Conservation (phyloP, 2,888 invertebrate species). For the Heliconius erato region DNA sequence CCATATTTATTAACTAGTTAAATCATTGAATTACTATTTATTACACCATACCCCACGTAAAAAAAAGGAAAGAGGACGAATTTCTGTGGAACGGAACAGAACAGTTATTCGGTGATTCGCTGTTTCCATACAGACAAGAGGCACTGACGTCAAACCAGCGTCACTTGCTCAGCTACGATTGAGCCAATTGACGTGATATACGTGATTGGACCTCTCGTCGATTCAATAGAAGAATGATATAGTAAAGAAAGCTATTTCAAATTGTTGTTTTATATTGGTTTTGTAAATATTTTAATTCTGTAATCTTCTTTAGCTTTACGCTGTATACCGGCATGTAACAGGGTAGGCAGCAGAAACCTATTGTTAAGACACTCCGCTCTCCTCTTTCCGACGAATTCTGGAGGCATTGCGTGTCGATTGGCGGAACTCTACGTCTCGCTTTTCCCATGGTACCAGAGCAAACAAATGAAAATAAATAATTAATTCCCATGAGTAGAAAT, state of each 20-base stretch:
- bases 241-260: constrained; percentile 52
- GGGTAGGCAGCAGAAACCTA: too few relatives aligned
- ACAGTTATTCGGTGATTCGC: constrained; percentile 65
- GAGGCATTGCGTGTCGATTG: too few relatives aligned
- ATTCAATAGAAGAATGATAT: constrained; percentile 59
- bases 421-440: too few relatives aligned
- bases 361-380: too few relatives aligned
- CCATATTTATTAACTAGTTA: not conserved
- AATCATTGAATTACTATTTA: not conserved
- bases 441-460: too few relatives aligned
- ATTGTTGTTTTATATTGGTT: not conserved
- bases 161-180: constrained; percentile 74
- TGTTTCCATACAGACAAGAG: constrained; percentile 71
- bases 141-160: constrained; percentile 78
- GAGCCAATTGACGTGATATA: constrained; percentile 82
- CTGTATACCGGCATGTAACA: too few relatives aligned
- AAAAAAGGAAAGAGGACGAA: constrained; percentile 15
- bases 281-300: not conserved
- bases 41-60: not conserved
- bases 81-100: constrained; percentile 65
- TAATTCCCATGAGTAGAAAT: too few relatives aligned
- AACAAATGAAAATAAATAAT: too few relatives aligned
- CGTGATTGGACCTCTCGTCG: constrained; percentile 58
- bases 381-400: too few relatives aligned
- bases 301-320: too few relatives aligned